phyloP scores from a whole-genome alignment of 2,113 vertebrate genomes.

The Aptenodytes patagonicus region DNA sequence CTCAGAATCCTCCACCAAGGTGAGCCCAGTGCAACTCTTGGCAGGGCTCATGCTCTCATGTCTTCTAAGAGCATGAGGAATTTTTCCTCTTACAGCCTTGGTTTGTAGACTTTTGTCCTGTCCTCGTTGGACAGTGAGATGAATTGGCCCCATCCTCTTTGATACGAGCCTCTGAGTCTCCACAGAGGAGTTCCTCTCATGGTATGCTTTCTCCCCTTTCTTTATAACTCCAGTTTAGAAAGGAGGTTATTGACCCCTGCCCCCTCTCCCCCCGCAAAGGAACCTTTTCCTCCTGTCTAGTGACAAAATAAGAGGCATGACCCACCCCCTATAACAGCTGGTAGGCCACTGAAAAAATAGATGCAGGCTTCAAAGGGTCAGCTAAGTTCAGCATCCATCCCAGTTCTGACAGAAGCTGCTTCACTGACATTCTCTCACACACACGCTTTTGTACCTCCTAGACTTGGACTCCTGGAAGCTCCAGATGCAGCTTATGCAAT shows the following conservation, averaged over 20 bases:
- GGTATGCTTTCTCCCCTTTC: background rate
- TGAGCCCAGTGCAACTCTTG: background rate
- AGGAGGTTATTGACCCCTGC: background rate
- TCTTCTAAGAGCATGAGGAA: background rate
- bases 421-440: background rate
- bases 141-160: background rate
- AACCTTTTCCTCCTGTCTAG: background rate
- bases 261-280: background rate
- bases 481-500: background rate
- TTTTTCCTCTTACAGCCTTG: background rate
- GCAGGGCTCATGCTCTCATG: background rate
- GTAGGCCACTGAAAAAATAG: background rate
- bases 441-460: background rate
- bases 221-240: background rate
- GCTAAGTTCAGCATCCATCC: background rate
- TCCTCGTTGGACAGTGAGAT: background rate
- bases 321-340: background rate
- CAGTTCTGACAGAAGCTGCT: conserved; percentile 5
- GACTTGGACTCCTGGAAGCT: background rate
- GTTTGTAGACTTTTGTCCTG: background rate
- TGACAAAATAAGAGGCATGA: background rate
- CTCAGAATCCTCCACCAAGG: background rate
- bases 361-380: background rate
- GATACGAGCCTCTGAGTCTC: background rate
- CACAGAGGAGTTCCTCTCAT: background rate